Base-by-base conservation (phyloP, 1,140 invertebrate species). In the Drosophila sucinea region DNA sequence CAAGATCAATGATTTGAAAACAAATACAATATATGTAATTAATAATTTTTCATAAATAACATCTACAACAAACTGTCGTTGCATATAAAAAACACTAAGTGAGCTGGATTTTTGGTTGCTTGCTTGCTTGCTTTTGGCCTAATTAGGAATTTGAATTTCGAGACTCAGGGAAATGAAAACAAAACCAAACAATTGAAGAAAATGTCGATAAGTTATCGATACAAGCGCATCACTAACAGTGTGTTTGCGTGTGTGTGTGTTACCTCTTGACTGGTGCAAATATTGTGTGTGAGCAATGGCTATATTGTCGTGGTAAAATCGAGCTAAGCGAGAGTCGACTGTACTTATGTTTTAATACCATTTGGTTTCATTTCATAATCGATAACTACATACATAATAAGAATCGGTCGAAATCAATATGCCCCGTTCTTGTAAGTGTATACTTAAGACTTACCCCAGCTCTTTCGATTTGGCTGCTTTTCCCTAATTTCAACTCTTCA, bases 1-100 rank as follows among this genome's bases (percentile, higher is more conserved):
- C 58, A 65, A 69, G 17, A 17, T 17, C 17, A 17, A 17, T 17
- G 17, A 17, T 17, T 17, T 17, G 17, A 71, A 77, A 66, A 61
- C 30, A 40, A 44, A 70, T 73, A 71, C 73, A 79, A 83, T 80
- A 83, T 70, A 73, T 81, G 27, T 81, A 68, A 74, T 74, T 84
- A 69, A 51, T 67, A 74, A 73, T 57, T 55, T 35, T 70, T 44
- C 60, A 70, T 73, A 58, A 67, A 64, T 67, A 75, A 61, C 47
- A 47, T 66, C 8, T 73, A 32, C 56, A 38, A 70, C 57, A 58
- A 58, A 61, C 62, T 41, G 10, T 23, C 3, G 44, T 58, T 61
- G 51, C 32, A 57, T 41, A 47, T 64, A 51, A 27, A 51, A 51
- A 51, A 51, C 23, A 51, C 23, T 51, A 51, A 51, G 44, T 51